Evolutionary conservation across 2,113 vertebrate species (phyloP), one percentile per base, ranked within the genome.

Genomic region (Gambusia holbrooki): DNA sequence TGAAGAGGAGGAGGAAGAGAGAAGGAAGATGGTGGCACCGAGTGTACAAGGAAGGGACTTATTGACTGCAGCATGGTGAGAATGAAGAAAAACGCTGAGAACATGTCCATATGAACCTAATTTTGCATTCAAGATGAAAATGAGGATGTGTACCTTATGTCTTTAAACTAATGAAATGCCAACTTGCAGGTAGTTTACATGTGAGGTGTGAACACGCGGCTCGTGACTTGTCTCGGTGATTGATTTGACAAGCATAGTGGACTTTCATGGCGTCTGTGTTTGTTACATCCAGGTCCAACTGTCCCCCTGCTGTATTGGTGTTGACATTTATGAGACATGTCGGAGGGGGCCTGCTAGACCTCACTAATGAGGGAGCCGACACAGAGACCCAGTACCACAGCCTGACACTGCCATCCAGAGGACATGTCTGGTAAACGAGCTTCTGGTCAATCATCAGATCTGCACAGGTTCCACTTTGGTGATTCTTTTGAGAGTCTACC

Each of bases 291-390:
- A 95, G 96, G 95, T 95, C 93, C 95, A 95, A 58, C 96, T 94
- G 96, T 96, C 97, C 96, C 96, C 95, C 94, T 35, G 95, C 96
- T 96, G 96, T 95, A 98, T 96, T 95, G 95, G 95, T 95, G 96
- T 96, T 97, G 96, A 98, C 96, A 97, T 97, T 97, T 97, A 97
- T 97, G 96, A 96, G 96, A 95, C 96, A 93, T 96, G 97, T 97
- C 95, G 95, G 96, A 96, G 96, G 95, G 95, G 95, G 95, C 94
- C 95, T 95, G 86, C 86, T 94, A 96, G 95, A 95, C 94, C 94
- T 94, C 95, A 96, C 95, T 97, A 96, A 96, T 96, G 96, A 96
- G 95, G 93, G 91, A 87, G 89, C 92, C 17, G 54, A 62, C 71
- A 68, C 67, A 92, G 93, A 88, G 91, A 79, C 91, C 27, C 1